Conservation (phyloP, 2,113 vertebrate species). For the Menidia beryllina region DNA sequence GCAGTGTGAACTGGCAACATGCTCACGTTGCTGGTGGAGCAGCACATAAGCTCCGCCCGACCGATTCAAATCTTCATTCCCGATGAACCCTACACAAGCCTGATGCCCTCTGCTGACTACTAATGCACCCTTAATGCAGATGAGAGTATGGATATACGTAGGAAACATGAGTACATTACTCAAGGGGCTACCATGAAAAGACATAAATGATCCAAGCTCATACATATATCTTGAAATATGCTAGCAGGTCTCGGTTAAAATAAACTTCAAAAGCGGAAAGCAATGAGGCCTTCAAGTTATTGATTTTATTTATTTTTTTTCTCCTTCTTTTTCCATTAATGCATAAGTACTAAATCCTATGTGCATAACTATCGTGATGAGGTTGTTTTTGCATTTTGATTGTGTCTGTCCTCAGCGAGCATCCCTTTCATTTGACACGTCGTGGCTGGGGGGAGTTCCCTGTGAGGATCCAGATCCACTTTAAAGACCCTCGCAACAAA, state of each 20-base stretch:
- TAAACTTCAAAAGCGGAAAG: constrained; percentile 39
- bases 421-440: constrained; percentile 95
- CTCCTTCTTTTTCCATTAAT: not conserved
- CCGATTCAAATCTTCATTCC: constrained; percentile 36
- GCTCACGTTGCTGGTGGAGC: constrained; percentile 28
- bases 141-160: constrained; percentile 29
- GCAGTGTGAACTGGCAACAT: constrained; percentile 54
- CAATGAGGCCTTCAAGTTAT: constrained; percentile 32
- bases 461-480: constrained; percentile 97
- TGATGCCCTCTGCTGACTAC: constrained; percentile 38
- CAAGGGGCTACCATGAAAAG: not conserved
- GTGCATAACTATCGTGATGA: constrained; percentile 23
- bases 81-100: constrained; percentile 14
- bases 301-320: constrained; percentile 46
- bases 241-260: constrained; percentile 19
- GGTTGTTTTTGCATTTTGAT: constrained; percentile 5
- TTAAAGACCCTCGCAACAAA: constrained; percentile 98
- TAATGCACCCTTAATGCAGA: constrained; percentile 25
- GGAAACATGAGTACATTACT: not conserved
- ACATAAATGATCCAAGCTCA: not conserved
- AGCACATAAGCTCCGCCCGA: constrained; percentile 21
- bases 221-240: not conserved
- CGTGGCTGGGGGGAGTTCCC: constrained; percentile 99
- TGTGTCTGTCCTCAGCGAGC: constrained; percentile 85
- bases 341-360: constrained; percentile 6